Evolutionary conservation across 2,888 invertebrate genomes (phyloP), one percentile per base, ranked within the genome.

Genomic region (Sepioteuthis lessoniana): DNA sequence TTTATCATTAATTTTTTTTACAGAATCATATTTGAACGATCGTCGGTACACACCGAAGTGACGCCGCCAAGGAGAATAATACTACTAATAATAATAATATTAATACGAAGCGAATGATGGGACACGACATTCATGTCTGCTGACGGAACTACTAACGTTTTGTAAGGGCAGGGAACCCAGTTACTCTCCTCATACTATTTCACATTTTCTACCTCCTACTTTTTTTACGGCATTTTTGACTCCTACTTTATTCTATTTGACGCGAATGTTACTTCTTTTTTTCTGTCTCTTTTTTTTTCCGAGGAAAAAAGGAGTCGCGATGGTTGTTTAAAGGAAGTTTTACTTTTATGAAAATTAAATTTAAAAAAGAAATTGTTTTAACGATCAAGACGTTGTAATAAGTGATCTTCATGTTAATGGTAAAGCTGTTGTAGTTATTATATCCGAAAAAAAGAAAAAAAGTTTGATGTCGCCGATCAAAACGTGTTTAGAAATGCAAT

Each of bases 11-110:
- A 16, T 35, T 35, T 76, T 35, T 76, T 76, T 76, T n/a, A 76
- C n/a, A 35, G 76, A 76, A 76, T 76, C 76, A 76, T 76, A 76
- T n/a, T 76, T 76, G 76, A 76, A 76, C 76, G 76, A 76, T 76
- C n/a, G n/a, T 76, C 35, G 76, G 76, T 76, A n/a, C 10, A n/a
- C 76, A 76, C 76, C 35, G n/a, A 10, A 76, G 76, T 76, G 76
- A 76, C 16, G 76, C 76, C n/a, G 76, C 76, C 76, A 76, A 10
- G n/a, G n/a, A 76, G 16, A 25, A 76, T 13, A 76, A 76, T 76
- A 76, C 31, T 76, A 76, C 31, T 76, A 76, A 76, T 76, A 60
- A 1, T 60, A 28, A 76, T 76, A 76, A 76, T 76, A 76, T 7
- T 31, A 31, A 5, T 76, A 76, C 76, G 76, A 76, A 76, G 76